Evolutionary conservation across 2,888 invertebrate genomes (phyloP).

Genomic region (Sepioteuthis lessoniana): DNA sequence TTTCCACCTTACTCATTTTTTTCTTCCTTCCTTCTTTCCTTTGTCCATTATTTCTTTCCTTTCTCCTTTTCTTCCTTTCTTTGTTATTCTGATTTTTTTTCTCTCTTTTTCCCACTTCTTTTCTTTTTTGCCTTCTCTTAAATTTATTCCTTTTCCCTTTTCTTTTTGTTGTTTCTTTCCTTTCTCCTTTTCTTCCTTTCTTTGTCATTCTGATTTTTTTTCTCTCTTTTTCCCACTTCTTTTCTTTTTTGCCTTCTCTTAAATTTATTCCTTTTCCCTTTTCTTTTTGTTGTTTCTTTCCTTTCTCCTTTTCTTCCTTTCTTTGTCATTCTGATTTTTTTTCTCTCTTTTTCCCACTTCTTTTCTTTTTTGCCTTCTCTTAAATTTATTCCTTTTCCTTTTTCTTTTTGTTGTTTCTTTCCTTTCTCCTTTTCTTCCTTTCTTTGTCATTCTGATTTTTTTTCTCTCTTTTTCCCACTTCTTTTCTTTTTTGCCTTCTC

Average conservation of each 20-base stretch:
- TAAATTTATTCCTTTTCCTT: too few species aligned
- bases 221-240: not conserved
- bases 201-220: too few species aligned
- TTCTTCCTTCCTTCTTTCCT: too few species aligned
- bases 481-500: too few species aligned
- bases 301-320: not conserved
- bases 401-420: not conserved
- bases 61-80: not conserved
- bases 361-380: not conserved
- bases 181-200: not conserved
- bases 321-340: not conserved
- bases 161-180: not conserved
- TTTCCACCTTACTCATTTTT: too few species aligned
- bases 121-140: too few species aligned
- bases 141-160: too few species aligned
- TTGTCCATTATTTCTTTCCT: not conserved
- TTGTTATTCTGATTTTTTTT: not conserved
- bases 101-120: not conserved
- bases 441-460: too few species aligned
- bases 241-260: too few species aligned
- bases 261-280: not conserved
- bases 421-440: not conserved
- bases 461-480: not conserved
- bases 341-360: not conserved
- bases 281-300: not conserved